Evolutionary conservation across 35 echinoderm and acorn worm genomes (phyloP), one percentile per base, ranked within the genome.

Genomic region (Lytechinus pictus): DNA sequence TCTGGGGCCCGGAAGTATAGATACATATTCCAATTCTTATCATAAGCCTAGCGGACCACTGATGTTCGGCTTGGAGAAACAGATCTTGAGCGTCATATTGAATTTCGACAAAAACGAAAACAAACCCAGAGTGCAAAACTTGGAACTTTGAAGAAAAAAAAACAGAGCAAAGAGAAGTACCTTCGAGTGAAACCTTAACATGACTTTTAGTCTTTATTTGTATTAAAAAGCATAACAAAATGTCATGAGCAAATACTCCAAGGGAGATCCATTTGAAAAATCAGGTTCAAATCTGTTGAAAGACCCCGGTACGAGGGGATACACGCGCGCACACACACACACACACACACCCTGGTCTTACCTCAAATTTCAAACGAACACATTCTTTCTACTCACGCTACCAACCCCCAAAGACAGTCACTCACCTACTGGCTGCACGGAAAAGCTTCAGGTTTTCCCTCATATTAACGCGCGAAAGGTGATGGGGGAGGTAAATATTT

Each of bases 401-500:
- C n/a, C 86, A 88, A 44, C 33, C 86, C n/a, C n/a, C 27, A 51
- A 54, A 28, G 19, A 24, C 66, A 16, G 66, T n/a, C 66, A 79
- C 66, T 79, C 66, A 79, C 66, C 66, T 79, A 24, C 66, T 16
- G 21, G 66, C 19, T 19, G 21, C 4, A 24, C 66, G 19, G 14
- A 79, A 24, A 79, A 79, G 66, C 66, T 6, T 5, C 14, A 24
- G 2, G n/a, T 79, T 79, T 24, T 24, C 21, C 66, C 21, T 16
- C 66, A 79, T 79, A 79, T 79, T 79, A 79, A 24, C 66, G 66
- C 66, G 66, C 66, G 66, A 79, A 79, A 79, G 66, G 66, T 79
- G 88, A 90, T 90, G 28, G 88, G 29, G 88, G 27, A 54, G 88
- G 88, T 90, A 90, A 90, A 90, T 90, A 90, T 90, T 90, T 90